Conservation (phyloP, 2,888 invertebrate genomes). For the Andrena fulva region DNA sequence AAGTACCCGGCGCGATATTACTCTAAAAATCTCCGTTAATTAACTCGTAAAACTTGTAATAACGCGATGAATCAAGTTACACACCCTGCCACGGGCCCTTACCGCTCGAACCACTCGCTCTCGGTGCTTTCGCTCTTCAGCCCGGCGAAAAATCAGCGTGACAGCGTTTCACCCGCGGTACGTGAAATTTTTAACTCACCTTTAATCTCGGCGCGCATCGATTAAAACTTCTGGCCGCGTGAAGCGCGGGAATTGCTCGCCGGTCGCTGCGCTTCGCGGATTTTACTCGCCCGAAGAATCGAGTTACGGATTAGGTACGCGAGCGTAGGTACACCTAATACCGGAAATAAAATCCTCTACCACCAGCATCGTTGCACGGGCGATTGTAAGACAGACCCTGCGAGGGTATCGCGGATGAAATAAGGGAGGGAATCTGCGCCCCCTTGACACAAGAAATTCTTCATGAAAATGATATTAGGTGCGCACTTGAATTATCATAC, state of each 20-base stretch:
- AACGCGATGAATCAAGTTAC: constrained; percentile 69
- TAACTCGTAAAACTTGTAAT: constrained; percentile 70
- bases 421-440: neutral
- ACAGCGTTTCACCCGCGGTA: constrained; percentile 19
- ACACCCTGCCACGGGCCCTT: constrained; percentile 25
- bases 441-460: neutral
- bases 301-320: neutral
- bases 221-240: constrained; percentile 12
- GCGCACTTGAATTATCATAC: too few relatives aligned
- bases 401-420: too few relatives aligned
- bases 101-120: constrained; percentile 8
- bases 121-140: neutral
- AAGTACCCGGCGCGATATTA: constrained; percentile 61
- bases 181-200: constrained; percentile 40
- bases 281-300: neutral
- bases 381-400: neutral
- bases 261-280: neutral
- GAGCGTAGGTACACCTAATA: neutral
- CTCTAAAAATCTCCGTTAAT: constrained; percentile 71
- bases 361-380: neutral
- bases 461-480: neutral
- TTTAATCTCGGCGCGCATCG: constrained; percentile 22
- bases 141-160: constrained; percentile 6
- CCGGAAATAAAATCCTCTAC: neutral
- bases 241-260: constrained; percentile 5